Base-by-base conservation (phyloP, 2,888 invertebrate genomes). In the Ochropleura plecta region DNA sequence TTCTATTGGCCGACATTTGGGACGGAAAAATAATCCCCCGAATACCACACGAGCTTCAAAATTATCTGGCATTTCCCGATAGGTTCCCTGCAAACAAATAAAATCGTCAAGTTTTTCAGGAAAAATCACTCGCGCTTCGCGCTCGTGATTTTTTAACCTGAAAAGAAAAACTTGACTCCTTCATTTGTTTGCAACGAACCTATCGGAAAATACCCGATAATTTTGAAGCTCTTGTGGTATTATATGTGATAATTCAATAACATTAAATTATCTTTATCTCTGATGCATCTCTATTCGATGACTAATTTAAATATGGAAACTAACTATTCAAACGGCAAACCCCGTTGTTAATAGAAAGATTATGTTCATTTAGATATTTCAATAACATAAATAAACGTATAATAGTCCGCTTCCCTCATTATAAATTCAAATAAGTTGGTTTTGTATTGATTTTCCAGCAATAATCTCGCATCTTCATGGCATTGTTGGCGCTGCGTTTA, bases 371-470 rank as follows among this genome's bases (percentile, higher is more conserved):
- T 68, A 78, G 65, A 71, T 75, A 78, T 70, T 73, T 76, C 69
- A 76, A 78, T 77, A 83, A 75, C 65, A 65, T 82, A 72, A 66
- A 72, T 71, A 73, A 71, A 73, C 68, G 7, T 70, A 30, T 70
- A 78, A 78, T 71, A 48, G 63, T 51, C 44, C 14, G 66, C 70
- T 71, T 66, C 69, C 60, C 79, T 83, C 81, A 88, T 88, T 88
- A 88, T 81, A 87, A 82, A 83, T 88, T 78, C 72, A 87, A 88
- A 84, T 84, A 71, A 76, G 82, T 78, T 81, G 65, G 67, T 85
- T 81, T 82, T 86, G 84, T 89, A 90, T 91, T 89, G 86, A 90
- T 90, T 90, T 89, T 88, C 89, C 84, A 86, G 80, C 81, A 83
- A 78, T 75, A 78, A 88, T 85, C 86, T 84, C 64, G 75, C 79